phyloP scores from a whole-genome alignment of 2,797 vertebrate species.

The Psittacula derbiana region DNA sequence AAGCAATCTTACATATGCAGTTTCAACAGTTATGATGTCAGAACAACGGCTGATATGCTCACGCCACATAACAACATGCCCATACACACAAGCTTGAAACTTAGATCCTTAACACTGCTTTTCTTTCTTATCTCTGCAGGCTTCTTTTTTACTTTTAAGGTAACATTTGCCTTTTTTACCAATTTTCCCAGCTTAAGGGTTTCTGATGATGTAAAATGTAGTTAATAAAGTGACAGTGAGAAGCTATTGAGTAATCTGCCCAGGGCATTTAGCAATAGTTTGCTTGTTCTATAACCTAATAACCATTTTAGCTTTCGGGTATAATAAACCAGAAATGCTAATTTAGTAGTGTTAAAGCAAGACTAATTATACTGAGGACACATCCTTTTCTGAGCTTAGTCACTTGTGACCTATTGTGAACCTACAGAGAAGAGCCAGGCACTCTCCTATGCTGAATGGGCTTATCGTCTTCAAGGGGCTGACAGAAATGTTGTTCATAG shows the following conservation, averaged over 20 bases:
- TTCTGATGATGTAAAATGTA: slow-evolving; percentile 1
- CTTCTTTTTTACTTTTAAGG: not conserved
- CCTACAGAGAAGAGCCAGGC: slow-evolving; percentile 36
- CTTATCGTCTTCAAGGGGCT: slow-evolving; percentile 3
- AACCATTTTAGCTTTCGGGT: slow-evolving; percentile 63
- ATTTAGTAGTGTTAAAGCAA: slow-evolving; percentile 69
- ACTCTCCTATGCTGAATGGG: not conserved
- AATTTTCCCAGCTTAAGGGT: slow-evolving; percentile 1
- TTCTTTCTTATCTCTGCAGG: not conserved
- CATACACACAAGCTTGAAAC: not conserved
- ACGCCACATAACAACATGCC: not conserved
- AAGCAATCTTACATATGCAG: not conserved
- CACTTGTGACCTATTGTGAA: slow-evolving; percentile 55
- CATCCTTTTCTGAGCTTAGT: slow-evolving; percentile 58
- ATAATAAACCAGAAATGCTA: slow-evolving; percentile 66
- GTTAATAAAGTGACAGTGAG: slow-evolving; percentile 54
- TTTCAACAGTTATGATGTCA: not conserved
- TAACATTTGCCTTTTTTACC: not conserved
- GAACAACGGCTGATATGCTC: not conserved
- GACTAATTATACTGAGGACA: slow-evolving; percentile 67
- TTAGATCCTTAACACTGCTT: not conserved
- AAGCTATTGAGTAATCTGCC: slow-evolving; percentile 58
- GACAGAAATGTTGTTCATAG: slow-evolving; percentile 16
- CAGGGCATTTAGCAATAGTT: slow-evolving; percentile 66
- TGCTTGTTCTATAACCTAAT: slow-evolving; percentile 73